Evolutionary conservation across 1,140 invertebrate genomes (phyloP).

Genomic region (Belonocnema kinseyi): DNA sequence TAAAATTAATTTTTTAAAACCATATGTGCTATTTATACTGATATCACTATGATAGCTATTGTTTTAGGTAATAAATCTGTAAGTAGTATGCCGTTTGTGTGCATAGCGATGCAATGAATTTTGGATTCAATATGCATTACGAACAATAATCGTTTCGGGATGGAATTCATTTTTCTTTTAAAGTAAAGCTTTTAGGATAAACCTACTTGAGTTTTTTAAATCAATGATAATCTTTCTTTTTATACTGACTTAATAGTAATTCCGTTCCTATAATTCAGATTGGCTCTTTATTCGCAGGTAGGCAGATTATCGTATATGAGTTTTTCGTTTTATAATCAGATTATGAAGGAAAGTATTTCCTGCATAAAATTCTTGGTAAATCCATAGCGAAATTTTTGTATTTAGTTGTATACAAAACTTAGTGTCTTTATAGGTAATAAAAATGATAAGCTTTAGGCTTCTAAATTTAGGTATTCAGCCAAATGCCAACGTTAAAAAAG

Average conservation of each 20-base stretch:
- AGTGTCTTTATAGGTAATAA: too few relatives aligned
- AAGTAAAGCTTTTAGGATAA: slow-evolving; percentile 45
- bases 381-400: too few relatives aligned
- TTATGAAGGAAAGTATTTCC: too few relatives aligned
- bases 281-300: slow-evolving; percentile 29
- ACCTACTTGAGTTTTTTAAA: slow-evolving; percentile 37
- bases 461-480: too few relatives aligned
- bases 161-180: slow-evolving; percentile 59
- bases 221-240: slow-evolving; percentile 36
- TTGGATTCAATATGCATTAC: slow-evolving; percentile 58
- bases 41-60: background rate
- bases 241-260: background rate
- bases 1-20: too few relatives aligned
- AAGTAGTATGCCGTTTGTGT: slow-evolving; percentile 56
- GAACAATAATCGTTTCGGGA: slow-evolving; percentile 49
- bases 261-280: slow-evolving; percentile 40
- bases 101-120: slow-evolving; percentile 45
- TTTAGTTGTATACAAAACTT: too few relatives aligned
- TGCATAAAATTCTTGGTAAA: too few relatives aligned
- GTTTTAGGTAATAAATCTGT: background rate
- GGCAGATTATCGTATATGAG: too few relatives aligned
- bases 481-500: too few relatives aligned
- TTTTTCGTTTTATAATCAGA: too few relatives aligned
- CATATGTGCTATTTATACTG: background rate
- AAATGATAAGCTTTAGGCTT: too few relatives aligned